phyloP scores from a whole-genome alignment of 2,113 vertebrate genomes.

The Trichechus manatus region DNA sequence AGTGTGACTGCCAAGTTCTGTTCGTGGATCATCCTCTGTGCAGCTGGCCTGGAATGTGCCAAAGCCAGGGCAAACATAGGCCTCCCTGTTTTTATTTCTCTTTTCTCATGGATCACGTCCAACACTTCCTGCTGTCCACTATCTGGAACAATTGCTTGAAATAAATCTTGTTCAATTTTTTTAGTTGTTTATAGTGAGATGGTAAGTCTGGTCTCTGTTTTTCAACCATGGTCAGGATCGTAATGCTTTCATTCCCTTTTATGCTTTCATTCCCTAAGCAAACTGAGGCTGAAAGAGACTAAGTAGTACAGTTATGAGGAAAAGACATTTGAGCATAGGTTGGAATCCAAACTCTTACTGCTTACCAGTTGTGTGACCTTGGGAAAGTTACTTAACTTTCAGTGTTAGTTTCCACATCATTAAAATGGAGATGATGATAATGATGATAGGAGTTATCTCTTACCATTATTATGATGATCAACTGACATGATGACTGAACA shows the following conservation, averaged over 20 bases:
- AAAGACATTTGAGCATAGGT: not conserved
- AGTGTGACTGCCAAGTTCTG: not conserved
- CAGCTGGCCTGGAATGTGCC: not conserved
- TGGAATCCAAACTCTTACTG: not conserved
- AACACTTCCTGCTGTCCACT: not conserved
- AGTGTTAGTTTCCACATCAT: not conserved
- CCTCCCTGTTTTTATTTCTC: not conserved
- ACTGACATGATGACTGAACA: not conserved
- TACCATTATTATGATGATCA: not conserved
- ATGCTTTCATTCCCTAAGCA: not conserved
- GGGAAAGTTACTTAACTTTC: not conserved
- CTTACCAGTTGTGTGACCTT: not conserved
- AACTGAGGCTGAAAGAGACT: not conserved
- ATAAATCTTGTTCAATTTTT: not conserved
- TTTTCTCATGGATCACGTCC: not conserved
- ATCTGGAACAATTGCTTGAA: not conserved
- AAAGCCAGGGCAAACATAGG: not conserved
- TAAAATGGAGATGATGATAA: not conserved
- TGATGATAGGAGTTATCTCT: not conserved
- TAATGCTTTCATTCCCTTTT: not conserved
- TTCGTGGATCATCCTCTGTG: not conserved
- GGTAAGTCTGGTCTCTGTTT: not conserved
- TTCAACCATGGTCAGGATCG: not conserved
- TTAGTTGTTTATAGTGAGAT: not conserved
- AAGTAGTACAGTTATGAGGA: not conserved